Percentiles rank a stretch among this genome's conserved stretches.
Evolutionary conservation across 1,140 invertebrate species (phyloP).

Genomic region (Ips typographus): DNA sequence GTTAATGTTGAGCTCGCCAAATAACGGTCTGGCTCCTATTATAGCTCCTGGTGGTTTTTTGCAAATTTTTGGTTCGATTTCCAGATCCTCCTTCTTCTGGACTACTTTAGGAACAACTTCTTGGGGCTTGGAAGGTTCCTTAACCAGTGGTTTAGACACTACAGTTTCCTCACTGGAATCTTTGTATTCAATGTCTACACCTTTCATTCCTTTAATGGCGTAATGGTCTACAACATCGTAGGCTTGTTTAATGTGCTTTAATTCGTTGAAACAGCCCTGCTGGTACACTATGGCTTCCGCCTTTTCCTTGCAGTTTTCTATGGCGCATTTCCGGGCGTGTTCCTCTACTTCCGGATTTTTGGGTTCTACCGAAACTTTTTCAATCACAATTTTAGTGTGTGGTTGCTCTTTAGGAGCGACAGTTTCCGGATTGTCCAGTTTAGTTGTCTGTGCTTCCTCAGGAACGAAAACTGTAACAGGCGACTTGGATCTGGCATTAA

Average conservation of each 20-base stretch:
- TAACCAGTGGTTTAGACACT: not conserved
- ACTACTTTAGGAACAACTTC: not conserved
- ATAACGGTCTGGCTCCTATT: slow-evolving; percentile 51
- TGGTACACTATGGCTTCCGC: slow-evolving; percentile 40
- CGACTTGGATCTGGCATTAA: slow-evolving; percentile 43
- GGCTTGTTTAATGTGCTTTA: slow-evolving; percentile 44
- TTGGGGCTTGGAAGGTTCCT: not conserved
- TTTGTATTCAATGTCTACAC: slow-evolving; percentile 24
- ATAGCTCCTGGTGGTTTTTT: slow-evolving; percentile 50
- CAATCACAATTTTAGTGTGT: slow-evolving; percentile 35
- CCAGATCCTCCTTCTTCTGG: slow-evolving; percentile 30
- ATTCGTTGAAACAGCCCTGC: slow-evolving; percentile 44
- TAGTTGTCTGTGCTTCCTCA: slow-evolving; percentile 26
- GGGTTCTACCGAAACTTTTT: slow-evolving; percentile 30
- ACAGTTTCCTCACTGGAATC: slow-evolving; percentile 12
- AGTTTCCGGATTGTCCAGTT: slow-evolving; percentile 12
- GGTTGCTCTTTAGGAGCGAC: slow-evolving; percentile 9
- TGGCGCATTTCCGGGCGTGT: slow-evolving; percentile 40
- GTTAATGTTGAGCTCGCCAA: slow-evolving; percentile 49
- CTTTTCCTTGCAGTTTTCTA: slow-evolving; percentile 37
- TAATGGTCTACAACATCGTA: slow-evolving; percentile 38
- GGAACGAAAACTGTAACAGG: slow-evolving; percentile 47
- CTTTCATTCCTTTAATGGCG: slow-evolving; percentile 25
- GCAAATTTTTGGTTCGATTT: slow-evolving; percentile 39
- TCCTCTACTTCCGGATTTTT: slow-evolving; percentile 42